A percentile compares a stretch with the other conserved stretches of the same genome.
Conservation (phyloP, 1,140 invertebrate species). For the Tetraneura akinire region DNA sequence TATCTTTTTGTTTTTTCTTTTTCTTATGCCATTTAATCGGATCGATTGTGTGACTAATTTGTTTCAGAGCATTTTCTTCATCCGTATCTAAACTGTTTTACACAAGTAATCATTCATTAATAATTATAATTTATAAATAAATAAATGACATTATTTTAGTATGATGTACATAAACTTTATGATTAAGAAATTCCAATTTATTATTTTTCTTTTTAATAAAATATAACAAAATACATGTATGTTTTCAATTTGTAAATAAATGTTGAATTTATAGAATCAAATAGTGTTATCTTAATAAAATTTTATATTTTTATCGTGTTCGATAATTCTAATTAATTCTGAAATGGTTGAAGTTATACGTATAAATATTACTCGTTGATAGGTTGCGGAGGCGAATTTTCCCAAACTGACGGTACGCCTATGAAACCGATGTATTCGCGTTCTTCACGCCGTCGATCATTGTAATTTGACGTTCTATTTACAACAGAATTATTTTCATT, state of each 20-base stretch:
- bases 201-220: too few relatives aligned
- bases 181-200: too few relatives aligned
- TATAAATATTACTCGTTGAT: constrained; percentile 63
- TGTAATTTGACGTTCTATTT: constrained; percentile 1
- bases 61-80: neutral
- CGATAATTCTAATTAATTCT: too few relatives aligned
- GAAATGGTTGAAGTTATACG: neutral
- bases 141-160: too few relatives aligned
- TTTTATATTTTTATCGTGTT: too few relatives aligned
- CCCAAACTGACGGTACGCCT: constrained; percentile 71
- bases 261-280: neutral
- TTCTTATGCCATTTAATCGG: constrained; percentile 44
- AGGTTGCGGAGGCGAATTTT: constrained; percentile 67
- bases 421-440: constrained; percentile 72
- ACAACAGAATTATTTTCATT: too few relatives aligned
- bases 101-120: too few relatives aligned
- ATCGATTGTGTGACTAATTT: constrained; percentile 37
- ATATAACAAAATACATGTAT: too few relatives aligned
- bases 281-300: too few relatives aligned
- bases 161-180: too few relatives aligned
- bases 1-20: constrained; percentile 52
- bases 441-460: constrained; percentile 65
- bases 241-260: too few relatives aligned
- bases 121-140: too few relatives aligned
- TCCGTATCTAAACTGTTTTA: constrained; percentile 21